Evolutionary conservation across 1,140 invertebrate species (phyloP), one percentile per base, ranked within the genome.

Genomic region (Drosophila asahinai): DNA sequence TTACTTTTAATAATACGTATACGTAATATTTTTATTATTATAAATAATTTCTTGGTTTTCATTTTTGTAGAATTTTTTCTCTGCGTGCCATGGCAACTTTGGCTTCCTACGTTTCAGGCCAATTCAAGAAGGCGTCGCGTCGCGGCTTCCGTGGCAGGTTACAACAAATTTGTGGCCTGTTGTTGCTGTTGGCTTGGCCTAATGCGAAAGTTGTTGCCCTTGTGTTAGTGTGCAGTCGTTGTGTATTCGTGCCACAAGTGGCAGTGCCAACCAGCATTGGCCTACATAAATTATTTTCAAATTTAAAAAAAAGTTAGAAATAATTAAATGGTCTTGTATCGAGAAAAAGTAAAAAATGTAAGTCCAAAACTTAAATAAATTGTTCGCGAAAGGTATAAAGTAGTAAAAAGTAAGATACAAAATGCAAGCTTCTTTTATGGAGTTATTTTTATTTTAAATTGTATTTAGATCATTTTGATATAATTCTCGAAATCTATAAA

Each of bases 131-230:
- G 83, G 58, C 74, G 75, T 73, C 52, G 82, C 58, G 58, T 66
- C 58, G 82, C 61, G 58, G 51, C 81, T 77, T 62, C 63, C 58
- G 66, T 58, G 63, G 72, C 81, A 62, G 63, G 71, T 71, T 62
- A 48, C 51, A 60, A 58, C 65, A 62, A 76, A 76, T 83, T 73
- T 86, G 65, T 60, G 52, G 52, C 52, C 33, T 76, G 72, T 63
- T 43, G 51, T 33, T 77, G 74, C 36, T 76, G 51, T 57, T 77
- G 49, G 43, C 15, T 72, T 87, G 83, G 83, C 80, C 83, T 87
- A 87, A 91, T 87, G 81, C 87, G 89, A 91, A 91, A 91, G 87
- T 91, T 91, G 87, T 91, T 91, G 87, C 87, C 87, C 87, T 91
- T 91, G 87, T 91, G 67, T 89, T 89, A 67, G 86, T 90, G 86